Conservation (phyloP, 2,113 vertebrate genomes). For the Orycteropus afer region DNA sequence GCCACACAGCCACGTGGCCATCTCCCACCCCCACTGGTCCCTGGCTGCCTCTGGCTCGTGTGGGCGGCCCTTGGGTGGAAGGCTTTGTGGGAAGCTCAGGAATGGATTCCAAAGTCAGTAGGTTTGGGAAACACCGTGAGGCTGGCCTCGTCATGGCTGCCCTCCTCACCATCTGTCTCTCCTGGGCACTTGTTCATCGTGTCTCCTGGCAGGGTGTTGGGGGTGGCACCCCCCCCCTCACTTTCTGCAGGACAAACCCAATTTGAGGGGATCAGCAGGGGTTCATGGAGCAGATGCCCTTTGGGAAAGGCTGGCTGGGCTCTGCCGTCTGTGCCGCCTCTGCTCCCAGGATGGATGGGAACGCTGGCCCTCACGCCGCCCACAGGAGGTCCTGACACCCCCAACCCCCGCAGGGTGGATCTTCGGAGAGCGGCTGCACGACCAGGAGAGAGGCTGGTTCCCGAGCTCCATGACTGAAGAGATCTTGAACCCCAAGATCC, state of each 20-base stretch:
- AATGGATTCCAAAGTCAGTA: neutral
- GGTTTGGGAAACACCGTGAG: accelerated
- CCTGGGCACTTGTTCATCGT: accelerated
- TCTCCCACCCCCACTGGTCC: neutral
- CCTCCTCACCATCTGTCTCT: neutral
- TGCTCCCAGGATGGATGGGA: neutral
- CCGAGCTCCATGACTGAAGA: conserved; percentile 94
- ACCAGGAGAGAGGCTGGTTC: conserved; percentile 98
- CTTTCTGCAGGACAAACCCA: no score
- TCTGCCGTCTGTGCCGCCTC: accelerated
- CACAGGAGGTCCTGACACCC: neutral
- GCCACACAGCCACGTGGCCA: neutral
- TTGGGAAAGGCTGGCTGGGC: neutral
- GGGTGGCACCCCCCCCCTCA: neutral
- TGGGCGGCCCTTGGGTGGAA: no score
- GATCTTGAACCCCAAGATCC: conserved; percentile 94
- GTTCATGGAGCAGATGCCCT: accelerated
- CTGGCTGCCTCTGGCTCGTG: neutral
- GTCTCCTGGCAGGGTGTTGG: neutral
- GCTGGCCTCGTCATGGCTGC: accelerated
- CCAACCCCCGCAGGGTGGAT: conserved; percentile 92
- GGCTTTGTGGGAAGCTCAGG: neutral
- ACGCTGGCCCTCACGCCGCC: neutral
- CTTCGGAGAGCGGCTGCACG: conserved; percentile 95
- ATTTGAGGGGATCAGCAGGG: neutral